Conservation (phyloP, 2,113 vertebrate species). For the Chloropsis hardwickii region DNA sequence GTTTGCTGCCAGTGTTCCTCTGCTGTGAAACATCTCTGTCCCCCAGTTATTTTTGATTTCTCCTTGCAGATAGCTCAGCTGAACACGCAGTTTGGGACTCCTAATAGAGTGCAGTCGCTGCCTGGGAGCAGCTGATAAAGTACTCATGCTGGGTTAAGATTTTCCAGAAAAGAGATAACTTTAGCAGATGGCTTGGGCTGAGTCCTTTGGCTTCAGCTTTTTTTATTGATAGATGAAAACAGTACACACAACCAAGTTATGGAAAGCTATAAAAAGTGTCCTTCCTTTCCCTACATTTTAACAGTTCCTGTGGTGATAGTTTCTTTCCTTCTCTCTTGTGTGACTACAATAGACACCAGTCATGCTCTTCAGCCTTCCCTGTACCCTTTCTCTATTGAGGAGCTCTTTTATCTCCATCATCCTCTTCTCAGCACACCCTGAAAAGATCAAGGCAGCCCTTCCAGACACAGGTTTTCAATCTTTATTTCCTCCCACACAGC, state of each 20-base stretch:
- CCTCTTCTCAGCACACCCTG: neutral
- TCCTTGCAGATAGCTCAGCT: neutral
- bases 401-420: neutral
- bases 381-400: neutral
- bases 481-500: slow-evolving; percentile 41
- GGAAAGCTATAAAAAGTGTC: slow-evolving; percentile 14
- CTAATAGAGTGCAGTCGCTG: neutral
- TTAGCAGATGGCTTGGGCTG: slow-evolving; percentile 46
- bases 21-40: neutral
- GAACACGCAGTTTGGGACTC: neutral
- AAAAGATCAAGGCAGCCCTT: neutral
- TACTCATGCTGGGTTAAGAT: slow-evolving; percentile 25
- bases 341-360: neutral
- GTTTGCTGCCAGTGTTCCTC: neutral
- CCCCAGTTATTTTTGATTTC: neutral
- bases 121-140: slow-evolving; percentile 40
- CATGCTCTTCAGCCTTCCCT: neutral
- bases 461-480: slow-evolving; percentile 23
- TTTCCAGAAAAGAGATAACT: slow-evolving; percentile 58
- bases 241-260: neutral
- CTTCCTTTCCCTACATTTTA: neutral
- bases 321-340: neutral
- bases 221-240: slow-evolving; percentile 25
- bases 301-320: neutral
- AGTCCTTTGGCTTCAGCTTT: slow-evolving; percentile 18